Base-by-base conservation (phyloP, 2,888 invertebrate genomes). In the Hybos culiciformis region DNA sequence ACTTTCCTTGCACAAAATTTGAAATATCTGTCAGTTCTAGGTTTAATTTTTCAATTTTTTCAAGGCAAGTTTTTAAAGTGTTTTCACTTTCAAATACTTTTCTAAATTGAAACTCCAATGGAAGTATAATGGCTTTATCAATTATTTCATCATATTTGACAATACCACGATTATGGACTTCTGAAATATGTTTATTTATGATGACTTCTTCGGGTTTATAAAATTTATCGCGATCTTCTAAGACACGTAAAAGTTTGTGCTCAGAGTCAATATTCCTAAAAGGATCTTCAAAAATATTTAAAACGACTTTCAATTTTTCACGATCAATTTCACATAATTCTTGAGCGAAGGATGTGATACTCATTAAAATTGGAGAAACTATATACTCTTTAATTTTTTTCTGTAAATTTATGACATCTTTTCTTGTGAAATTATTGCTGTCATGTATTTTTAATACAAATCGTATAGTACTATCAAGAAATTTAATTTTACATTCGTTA, bases 41-140 rank as follows among this genome's bases (percentile, higher is more conserved):
- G 8, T 32, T 17, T 9, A 32, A 6, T 32, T 32, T 8, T 8
- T 24, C 24, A 24, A 24, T 24, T 8, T 24, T 24, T 24, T 32
- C 32, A 15, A 32, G 4, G 17, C 21, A 34, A 14, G 32, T 26
- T 12, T 42, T 39, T 41, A 42, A 31, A 15, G 17, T 29, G 31
- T 36, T 17, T 37, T 34, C 21, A n/a, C 32, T 46, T 40, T 42
- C 42, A 18, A 42, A 46, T 17, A 42, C n/a, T 40, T 42, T 39
- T 40, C 39, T 15, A 23, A 46, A 37, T 42, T 46, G 42, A 26
- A 46, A 46, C 11, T 20, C 19, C 11, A 46, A 38, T 12, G 40
- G 37, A 29, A 46, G 26, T 23, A 43, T 12, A 5, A 46, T 17
- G 3, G 43, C 43, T 43, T 40, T 43, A 37, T 43, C 23, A 21